Evolutionary conservation across 2,797 vertebrate genomes (phyloP), one percentile per base, ranked within the genome.

Genomic region (Clarias platycephalus): DNA sequence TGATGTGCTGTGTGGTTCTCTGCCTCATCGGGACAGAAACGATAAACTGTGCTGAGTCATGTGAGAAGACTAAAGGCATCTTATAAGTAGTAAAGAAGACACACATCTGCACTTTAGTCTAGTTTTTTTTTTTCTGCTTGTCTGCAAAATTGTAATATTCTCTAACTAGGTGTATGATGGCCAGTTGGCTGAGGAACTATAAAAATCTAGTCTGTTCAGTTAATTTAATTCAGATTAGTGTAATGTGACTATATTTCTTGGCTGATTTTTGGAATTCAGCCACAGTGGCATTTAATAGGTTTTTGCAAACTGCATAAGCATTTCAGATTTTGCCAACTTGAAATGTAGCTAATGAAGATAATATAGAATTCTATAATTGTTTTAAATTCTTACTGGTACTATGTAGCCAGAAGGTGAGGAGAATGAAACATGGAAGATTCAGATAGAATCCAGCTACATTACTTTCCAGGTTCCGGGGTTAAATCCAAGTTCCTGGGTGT

Each of bases 1-100:
- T 92, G 91, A 92, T 90, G 88, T 91, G 60, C 72, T 84, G 87
- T 87, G 86, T 88, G 87, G 91, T 88, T 89, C 85, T 68, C 86
- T 88, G 87, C 87, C 88, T 86, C 82, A 88, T 88, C 82, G 44
- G 84, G 88, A 92, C 90, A 88, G 81, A 81, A 85, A 84, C 26
- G 66, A 85, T 85, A 81, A 89, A 86, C 81, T 63, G 86, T 80
- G 87, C 82, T 86, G 81, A 87, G 40, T 72, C 62, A 70, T 72
- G 26, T 49, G 24, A 37, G 58, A 72, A 75, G 81, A 62, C 55
- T 63, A 57, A 66, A 85, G 60, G 62, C 68, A 67, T 74, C 78
- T 74, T 75, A 37, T n/a, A 28, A 74, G 34, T 31, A 8, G 37
- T 24, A 60, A 28, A 78, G 26, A 80, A 64, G 55, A 72, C 77